Conservation (phyloP, 1,140 invertebrate genomes). For the Drosophila mojavensis region DNA sequence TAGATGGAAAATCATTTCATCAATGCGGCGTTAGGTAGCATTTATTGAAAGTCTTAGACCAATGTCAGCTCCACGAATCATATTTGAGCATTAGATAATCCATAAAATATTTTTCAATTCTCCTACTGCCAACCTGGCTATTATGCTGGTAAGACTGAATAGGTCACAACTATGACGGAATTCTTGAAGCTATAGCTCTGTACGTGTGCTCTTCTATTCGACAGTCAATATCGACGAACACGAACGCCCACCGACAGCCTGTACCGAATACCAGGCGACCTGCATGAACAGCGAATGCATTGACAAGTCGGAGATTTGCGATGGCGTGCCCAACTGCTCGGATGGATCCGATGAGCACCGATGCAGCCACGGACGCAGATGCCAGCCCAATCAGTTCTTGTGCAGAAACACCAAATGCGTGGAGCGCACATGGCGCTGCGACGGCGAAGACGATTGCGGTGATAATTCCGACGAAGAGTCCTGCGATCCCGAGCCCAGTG, state of each 20-base stretch:
- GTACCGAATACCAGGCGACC: constrained; percentile 92
- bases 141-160: neutral
- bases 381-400: constrained; percentile 96
- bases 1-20: no score
- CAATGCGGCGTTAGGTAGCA: neutral
- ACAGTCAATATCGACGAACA: constrained; percentile 81
- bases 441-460: constrained; percentile 94
- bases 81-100: neutral
- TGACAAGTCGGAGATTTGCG: constrained; percentile 91
- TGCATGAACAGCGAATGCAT: constrained; percentile 97
- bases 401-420: constrained; percentile 95
- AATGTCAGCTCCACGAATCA: neutral
- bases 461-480: constrained; percentile 93
- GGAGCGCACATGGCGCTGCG: constrained; percentile 96
- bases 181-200: neutral
- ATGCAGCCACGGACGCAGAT: constrained; percentile 91
- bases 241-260: constrained; percentile 86
- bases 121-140: neutral
- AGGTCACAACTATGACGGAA: neutral
- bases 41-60: neutral
- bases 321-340: constrained; percentile 91
- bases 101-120: neutral
- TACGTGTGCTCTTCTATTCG: neutral
- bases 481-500: constrained; percentile 86
- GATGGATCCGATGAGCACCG: constrained; percentile 95